A percentile compares a stretch with the other conserved stretches of the same genome.
Conservation (phyloP, 2,797 vertebrate species). For the Pitangus sulphuratus region DNA sequence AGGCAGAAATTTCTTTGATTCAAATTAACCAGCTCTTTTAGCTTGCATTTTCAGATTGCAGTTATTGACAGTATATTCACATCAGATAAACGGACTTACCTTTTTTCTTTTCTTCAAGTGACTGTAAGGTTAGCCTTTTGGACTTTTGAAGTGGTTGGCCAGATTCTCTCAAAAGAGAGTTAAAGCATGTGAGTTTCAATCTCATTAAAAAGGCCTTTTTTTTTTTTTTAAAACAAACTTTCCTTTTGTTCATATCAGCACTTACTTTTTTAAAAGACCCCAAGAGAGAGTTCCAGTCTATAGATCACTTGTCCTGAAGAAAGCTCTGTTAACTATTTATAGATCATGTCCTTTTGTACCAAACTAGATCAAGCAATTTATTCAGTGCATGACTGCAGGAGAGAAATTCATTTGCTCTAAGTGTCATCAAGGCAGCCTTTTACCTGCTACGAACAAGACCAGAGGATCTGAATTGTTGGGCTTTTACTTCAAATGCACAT, state of each 20-base stretch:
- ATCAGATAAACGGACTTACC: not conserved
- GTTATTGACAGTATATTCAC: constrained; percentile 40
- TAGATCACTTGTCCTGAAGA: constrained; percentile 57
- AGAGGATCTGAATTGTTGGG: constrained; percentile 50
- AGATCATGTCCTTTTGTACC: constrained; percentile 63
- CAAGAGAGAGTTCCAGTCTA: constrained; percentile 62
- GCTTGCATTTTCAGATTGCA: not conserved
- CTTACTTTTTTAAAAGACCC: constrained; percentile 67
- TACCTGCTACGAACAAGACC: constrained; percentile 62
- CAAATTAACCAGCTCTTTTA: not conserved
- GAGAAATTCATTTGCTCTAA: constrained; percentile 67
- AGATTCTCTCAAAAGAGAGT: constrained; percentile 64
- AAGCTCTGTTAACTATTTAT: constrained; percentile 71
- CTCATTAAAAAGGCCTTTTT: constrained; percentile 57
- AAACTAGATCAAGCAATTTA: constrained; percentile 65
- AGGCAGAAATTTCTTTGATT: not conserved
- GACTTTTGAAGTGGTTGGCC: constrained; percentile 56
- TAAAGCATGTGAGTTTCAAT: constrained; percentile 48
- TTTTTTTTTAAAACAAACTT: constrained; percentile 51
- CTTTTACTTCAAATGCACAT: constrained; percentile 61
- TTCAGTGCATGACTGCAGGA: constrained; percentile 64
- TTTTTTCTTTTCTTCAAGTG: constrained; percentile 31
- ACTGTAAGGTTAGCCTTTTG: constrained; percentile 33
- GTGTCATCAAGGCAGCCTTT: constrained; percentile 67
- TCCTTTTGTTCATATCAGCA: constrained; percentile 66